A percentile compares a stretch with the other conserved stretches of the same genome.
phyloP scores from a whole-genome alignment of 2,797 vertebrate genomes.

The Mormyrops boulengeri region DNA sequence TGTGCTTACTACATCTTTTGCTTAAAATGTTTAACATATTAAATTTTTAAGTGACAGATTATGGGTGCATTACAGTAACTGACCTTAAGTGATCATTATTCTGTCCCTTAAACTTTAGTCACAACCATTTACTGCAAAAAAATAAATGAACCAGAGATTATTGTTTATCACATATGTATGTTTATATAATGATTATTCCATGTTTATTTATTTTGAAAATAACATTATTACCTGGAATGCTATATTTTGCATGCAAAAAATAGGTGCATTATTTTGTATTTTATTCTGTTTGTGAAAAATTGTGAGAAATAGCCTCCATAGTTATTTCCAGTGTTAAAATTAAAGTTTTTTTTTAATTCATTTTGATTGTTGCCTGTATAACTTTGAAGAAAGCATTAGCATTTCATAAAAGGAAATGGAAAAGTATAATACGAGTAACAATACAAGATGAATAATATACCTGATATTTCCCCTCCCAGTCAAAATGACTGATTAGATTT shows the following conservation, averaged over 20 bases:
- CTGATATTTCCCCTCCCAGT: not conserved
- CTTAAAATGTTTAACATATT: not conserved
- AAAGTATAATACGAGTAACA: not conserved
- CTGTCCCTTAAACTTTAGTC: not conserved
- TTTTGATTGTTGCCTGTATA: not conserved
- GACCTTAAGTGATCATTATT: not conserved
- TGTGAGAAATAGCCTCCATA: not conserved
- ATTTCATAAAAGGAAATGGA: not conserved
- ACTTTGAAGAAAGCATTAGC: not conserved
- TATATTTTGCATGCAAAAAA: not conserved
- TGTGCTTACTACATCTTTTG: not conserved
- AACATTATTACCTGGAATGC: not conserved
- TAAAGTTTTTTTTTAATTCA: not conserved
- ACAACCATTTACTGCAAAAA: not conserved
- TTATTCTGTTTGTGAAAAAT: not conserved
- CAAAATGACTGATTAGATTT: slow-evolving; percentile 5
- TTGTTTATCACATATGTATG: not conserved
- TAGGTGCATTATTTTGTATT: not conserved
- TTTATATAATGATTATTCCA: not conserved
- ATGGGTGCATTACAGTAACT: not conserved
- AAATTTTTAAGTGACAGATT: not conserved
- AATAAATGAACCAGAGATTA: not conserved
- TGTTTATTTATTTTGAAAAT: not conserved
- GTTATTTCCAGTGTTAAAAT: not conserved
- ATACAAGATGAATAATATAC: not conserved